These are phyloP conservation scores for Zaprionus ghesquierei DNA, from an alignment of 1,140 invertebrate genomes.

Conservation along the genomic window DNA sequence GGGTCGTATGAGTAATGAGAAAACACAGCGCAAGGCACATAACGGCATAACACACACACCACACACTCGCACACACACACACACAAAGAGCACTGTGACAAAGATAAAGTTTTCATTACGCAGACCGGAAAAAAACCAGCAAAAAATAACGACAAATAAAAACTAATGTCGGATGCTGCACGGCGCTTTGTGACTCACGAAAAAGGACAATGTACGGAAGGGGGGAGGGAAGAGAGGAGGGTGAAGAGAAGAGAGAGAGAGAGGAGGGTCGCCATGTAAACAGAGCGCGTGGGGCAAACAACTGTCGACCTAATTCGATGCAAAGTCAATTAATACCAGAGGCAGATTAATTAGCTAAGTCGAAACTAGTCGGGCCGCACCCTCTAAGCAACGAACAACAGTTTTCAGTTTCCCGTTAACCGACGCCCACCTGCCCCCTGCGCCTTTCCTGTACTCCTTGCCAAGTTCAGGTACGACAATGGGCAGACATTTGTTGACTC, in stretches of 20 bases:
- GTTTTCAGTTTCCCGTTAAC: conserved; percentile 46
- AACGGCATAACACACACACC: conserved; percentile 3
- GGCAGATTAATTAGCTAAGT: conserved; percentile 76
- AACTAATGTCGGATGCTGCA: conserved; percentile 57
- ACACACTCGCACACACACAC: conserved; percentile 18
- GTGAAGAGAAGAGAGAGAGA: too few relatives aligned
- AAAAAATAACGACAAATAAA: conserved; percentile 23
- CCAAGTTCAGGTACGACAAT: conserved; percentile 65
- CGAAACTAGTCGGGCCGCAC: conserved; percentile 57
- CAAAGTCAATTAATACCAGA: conserved; percentile 72
- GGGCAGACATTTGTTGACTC: conserved; percentile 33
- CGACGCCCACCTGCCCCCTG: not conserved
- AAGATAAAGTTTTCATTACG: conserved; percentile 78
- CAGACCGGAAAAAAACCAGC: conserved; percentile 24
- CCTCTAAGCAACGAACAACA: conserved; percentile 34
- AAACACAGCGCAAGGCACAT: conserved; percentile 39
- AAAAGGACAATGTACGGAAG: conserved; percentile 22
- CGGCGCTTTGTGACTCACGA: conserved; percentile 28
- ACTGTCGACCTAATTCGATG: conserved; percentile 72
- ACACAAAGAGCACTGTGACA: conserved; percentile 51
- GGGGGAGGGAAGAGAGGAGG: not conserved
- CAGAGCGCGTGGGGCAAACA: conserved; percentile 54
- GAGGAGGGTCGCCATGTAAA: not conserved
- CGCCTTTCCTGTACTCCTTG: not conserved
- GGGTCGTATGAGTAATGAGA: conserved; percentile 74